Conservation (phyloP, 2,113 vertebrate genomes). For the Carlito syrichta region DNA sequence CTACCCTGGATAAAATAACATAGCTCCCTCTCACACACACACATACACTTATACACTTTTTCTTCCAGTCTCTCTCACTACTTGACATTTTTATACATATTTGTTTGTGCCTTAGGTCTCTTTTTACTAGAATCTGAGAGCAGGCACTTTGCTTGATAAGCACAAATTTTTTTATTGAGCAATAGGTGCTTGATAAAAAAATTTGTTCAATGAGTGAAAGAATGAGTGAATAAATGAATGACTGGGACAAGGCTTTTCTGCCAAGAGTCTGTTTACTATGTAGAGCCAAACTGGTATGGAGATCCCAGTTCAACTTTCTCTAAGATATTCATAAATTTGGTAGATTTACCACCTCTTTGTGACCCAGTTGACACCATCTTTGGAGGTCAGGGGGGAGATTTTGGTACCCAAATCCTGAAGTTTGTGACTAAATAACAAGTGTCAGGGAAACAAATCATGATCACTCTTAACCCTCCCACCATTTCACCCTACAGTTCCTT, state of each 20-base stretch:
- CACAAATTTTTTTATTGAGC: too few relatives aligned
- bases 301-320: not conserved
- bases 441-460: constrained; percentile 4
- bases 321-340: not conserved
- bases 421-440: not conserved
- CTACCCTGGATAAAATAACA: not conserved
- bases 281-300: not conserved
- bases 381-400: not conserved
- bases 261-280: not conserved
- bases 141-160: not conserved
- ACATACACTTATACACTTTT: not conserved
- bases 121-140: not conserved
- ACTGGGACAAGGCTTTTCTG: not conserved
- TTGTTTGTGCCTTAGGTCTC: not conserved
- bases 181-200: not conserved
- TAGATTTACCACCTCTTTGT: not conserved
- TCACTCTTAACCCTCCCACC: not conserved
- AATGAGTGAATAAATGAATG: not conserved
- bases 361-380: not conserved
- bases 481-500: not conserved
- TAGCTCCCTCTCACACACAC: not conserved
- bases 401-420: not conserved
- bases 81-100: not conserved
- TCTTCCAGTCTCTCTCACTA: not conserved
- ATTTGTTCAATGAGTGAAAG: not conserved